These are phyloP conservation scores for Enteromius paludinosus DNA, from an alignment of 2,797 vertebrate species.

Conservation along the genomic window DNA sequence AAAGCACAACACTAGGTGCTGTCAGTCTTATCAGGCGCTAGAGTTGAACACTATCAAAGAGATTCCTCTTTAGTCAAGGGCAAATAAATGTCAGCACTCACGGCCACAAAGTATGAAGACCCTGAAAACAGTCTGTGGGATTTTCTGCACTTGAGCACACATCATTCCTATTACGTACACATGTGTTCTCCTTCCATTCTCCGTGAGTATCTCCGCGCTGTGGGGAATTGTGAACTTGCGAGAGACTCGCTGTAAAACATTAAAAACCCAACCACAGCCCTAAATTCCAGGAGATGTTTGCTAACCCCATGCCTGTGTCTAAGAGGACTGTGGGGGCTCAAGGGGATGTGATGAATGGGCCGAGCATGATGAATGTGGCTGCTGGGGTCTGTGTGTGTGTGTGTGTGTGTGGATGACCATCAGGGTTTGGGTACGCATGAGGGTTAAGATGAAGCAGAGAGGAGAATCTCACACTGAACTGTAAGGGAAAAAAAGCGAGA, in stretches of 20 bases:
- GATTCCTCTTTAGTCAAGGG: slow-evolving; percentile 46
- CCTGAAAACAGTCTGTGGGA: slow-evolving; percentile 29
- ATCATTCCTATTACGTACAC: slow-evolving; percentile 26
- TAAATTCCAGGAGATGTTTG: slow-evolving; percentile 54
- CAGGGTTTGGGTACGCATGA: slow-evolving; percentile 9
- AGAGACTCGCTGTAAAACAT: slow-evolving; percentile 47
- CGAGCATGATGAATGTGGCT: slow-evolving; percentile 47
- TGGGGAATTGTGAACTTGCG: slow-evolving; percentile 29
- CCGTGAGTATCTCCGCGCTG: slow-evolving; percentile 1
- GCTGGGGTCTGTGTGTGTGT: slow-evolving; percentile 18
- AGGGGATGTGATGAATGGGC: slow-evolving; percentile 46
- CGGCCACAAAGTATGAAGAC: not conserved
- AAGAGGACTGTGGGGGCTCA: slow-evolving; percentile 32
- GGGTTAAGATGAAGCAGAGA: slow-evolving; percentile 29
- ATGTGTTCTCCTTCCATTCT: slow-evolving; percentile 15
- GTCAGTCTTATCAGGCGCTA: slow-evolving; percentile 11
- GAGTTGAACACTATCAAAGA: slow-evolving; percentile 18
- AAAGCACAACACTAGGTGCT: slow-evolving; percentile 15
- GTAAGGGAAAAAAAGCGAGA: not conserved
- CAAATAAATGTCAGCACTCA: slow-evolving; percentile 36
- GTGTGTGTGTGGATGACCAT: slow-evolving; percentile 6
- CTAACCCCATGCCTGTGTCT: slow-evolving; percentile 44
- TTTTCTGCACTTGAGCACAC: slow-evolving; percentile 24
- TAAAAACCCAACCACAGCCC: slow-evolving; percentile 48
- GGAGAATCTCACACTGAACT: slow-evolving; percentile 25